Evolutionary conservation across 2,888 invertebrate species (phyloP).

Genomic region (Spilarctia lutea): DNA sequence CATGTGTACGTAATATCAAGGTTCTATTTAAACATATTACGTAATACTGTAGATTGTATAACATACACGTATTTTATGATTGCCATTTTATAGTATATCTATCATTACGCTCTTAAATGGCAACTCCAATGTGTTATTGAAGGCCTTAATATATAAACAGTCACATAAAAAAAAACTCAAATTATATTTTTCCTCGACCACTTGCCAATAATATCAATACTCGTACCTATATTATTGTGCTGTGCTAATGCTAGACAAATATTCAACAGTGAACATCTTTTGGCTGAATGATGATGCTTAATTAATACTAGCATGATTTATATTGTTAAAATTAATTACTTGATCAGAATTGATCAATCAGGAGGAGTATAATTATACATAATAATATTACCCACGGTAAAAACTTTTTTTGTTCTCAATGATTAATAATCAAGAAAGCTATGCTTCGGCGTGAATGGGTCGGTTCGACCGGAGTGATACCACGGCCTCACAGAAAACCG

Average conservation of each 20-base stretch:
- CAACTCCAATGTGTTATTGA: neutral
- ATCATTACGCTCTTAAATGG: neutral
- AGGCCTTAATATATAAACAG: conserved; percentile 24
- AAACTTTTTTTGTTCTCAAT: neutral
- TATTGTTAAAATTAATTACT: too few species aligned
- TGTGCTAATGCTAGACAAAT: neutral
- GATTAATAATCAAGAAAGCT: neutral
- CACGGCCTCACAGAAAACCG: too few species aligned
- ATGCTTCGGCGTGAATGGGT: too few species aligned
- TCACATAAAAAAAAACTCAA: neutral
- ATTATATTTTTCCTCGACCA: neutral
- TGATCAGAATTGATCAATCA: neutral
- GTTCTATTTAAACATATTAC: neutral
- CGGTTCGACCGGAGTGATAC: too few species aligned
- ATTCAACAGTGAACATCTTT: too few species aligned
- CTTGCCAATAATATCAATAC: neutral
- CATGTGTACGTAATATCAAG: neutral
- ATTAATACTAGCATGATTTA: too few species aligned
- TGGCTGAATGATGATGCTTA: too few species aligned
- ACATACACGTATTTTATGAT: neutral
- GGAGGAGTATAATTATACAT: neutral
- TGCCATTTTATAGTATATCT: neutral
- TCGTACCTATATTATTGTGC: neutral
- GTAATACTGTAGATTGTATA: neutral
- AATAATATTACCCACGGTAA: neutral